Conservation (phyloP, 2,797 vertebrate genomes). For the Pipistrellus pipistrellus region DNA sequence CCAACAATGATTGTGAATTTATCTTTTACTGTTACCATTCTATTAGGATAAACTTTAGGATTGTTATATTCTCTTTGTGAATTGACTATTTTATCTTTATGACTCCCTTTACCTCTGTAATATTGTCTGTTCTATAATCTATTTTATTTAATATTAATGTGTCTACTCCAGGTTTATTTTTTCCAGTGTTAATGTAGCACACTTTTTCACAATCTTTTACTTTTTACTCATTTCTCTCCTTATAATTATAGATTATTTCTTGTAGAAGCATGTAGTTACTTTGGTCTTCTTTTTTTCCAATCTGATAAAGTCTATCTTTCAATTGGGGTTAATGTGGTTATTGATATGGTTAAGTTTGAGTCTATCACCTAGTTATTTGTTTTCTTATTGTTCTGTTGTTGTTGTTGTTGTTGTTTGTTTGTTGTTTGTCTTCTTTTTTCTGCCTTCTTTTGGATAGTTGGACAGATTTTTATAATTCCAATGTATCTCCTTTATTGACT, state of each 20-base stretch:
- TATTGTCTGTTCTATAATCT: neutral
- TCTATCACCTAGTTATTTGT: neutral
- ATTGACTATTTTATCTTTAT: neutral
- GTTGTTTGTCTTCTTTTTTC: neutral
- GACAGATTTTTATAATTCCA: neutral
- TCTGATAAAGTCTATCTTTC: neutral
- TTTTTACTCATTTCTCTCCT: neutral
- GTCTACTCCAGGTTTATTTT: neutral
- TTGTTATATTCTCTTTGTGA: neutral
- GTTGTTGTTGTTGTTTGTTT: too few species aligned
- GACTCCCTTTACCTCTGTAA: neutral
- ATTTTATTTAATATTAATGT: neutral
- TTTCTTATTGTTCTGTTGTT: neutral
- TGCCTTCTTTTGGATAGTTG: neutral
- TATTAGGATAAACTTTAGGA: neutral
- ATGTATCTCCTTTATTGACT: neutral
- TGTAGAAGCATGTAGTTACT: neutral
- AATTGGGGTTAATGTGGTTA: neutral
- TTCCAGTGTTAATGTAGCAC: neutral
- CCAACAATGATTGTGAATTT: neutral
- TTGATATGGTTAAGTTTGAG: neutral
- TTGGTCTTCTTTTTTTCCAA: neutral
- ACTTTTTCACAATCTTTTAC: neutral
- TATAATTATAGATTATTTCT: neutral
- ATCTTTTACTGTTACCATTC: neutral